Conservation (phyloP, 2,797 vertebrate species). For the Microctenopoma lineatum region DNA sequence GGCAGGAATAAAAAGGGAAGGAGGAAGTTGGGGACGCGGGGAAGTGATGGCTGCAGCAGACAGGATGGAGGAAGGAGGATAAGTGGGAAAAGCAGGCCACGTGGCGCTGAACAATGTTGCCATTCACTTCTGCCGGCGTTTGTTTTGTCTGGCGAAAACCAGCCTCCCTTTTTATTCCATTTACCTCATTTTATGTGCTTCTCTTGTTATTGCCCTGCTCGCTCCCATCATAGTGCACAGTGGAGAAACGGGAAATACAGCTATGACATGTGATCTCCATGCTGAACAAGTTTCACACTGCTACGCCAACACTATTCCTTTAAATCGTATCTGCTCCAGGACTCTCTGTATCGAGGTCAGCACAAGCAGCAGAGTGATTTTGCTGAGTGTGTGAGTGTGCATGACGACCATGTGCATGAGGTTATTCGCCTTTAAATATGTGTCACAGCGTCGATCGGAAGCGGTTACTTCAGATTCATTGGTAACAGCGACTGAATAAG, state of each 20-base stretch:
- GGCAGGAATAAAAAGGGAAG: not conserved
- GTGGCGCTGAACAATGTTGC: constrained; percentile 58
- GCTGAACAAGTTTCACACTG: not conserved
- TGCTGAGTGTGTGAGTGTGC: not conserved
- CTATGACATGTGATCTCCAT: not conserved
- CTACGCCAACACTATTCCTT: not conserved
- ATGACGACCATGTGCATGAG: constrained; percentile 3
- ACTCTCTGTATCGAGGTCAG: constrained; percentile 11
- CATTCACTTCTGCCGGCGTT: constrained; percentile 18
- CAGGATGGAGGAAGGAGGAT: constrained; percentile 59
- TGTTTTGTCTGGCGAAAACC: constrained; percentile 35
- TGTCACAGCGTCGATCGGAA: not conserved
- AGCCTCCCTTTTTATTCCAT: not conserved
- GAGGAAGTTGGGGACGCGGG: constrained; percentile 39
- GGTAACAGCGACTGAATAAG: too few relatives aligned
- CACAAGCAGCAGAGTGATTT: constrained; percentile 7
- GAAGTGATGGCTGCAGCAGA: constrained; percentile 45
- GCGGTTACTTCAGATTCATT: too few relatives aligned
- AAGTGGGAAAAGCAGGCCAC: constrained; percentile 59
- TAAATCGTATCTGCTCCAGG: not conserved
- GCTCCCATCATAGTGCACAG: not conserved
- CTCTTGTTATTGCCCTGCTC: not conserved
- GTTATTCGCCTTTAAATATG: constrained; percentile 9
- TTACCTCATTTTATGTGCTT: not conserved
- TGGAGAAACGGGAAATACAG: not conserved